Conservation (phyloP, 1,140 invertebrate species). For the Aphelinus certus region DNA sequence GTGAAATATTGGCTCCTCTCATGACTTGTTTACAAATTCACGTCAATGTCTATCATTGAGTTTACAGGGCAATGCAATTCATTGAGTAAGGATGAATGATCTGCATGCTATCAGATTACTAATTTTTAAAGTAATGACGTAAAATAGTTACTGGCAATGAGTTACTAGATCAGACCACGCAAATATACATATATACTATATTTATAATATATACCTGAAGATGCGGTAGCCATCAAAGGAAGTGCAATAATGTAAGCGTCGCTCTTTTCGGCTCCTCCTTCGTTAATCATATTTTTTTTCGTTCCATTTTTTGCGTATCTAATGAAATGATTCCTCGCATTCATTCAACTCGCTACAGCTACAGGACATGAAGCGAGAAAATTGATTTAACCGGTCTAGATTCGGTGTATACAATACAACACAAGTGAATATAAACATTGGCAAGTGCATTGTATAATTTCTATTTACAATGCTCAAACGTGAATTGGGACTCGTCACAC, state of each 20-base stretch:
- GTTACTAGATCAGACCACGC: conserved; percentile 38
- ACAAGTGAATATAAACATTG: background rate
- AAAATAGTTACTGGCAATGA: conserved; percentile 39
- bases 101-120: conserved; percentile 36
- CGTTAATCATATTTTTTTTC: conserved; percentile 13
- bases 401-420: background rate
- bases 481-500: too few species aligned
- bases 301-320: background rate
- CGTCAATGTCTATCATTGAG: too few species aligned
- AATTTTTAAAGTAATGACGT: conserved; percentile 29
- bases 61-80: too few species aligned
- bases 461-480: too few species aligned
- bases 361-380: background rate
- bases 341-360: conserved; percentile 11
- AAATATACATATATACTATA: conserved; percentile 17
- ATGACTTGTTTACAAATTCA: too few species aligned
- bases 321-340: conserved; percentile 29
- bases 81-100: conserved; percentile 22
- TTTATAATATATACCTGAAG: conserved; percentile 27
- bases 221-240: conserved; percentile 38
- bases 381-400: conserved; percentile 4
- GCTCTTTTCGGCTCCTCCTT: conserved; percentile 19
- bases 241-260: conserved; percentile 36
- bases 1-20: too few species aligned
- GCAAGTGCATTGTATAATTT: too few species aligned